phyloP scores from a whole-genome alignment of 2,113 vertebrate species.

The Petrocephalus zakoni region DNA sequence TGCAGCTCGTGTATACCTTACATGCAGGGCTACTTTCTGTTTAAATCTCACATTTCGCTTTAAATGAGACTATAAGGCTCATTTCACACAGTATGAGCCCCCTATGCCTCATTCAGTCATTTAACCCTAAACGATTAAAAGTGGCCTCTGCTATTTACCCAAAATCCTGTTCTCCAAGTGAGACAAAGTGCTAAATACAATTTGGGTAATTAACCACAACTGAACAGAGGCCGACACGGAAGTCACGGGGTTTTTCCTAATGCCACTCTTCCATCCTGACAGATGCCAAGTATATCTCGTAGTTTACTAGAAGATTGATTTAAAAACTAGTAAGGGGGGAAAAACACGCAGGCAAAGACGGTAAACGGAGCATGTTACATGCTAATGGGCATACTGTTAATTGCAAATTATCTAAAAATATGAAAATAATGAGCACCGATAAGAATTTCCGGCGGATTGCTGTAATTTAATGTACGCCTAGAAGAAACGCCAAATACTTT shows the following conservation, averaged over 20 bases:
- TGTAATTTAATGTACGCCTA: neutral
- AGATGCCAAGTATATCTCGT: neutral
- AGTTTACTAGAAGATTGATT: neutral
- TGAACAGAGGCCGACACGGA: neutral
- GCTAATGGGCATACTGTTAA: neutral
- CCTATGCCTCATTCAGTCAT: neutral
- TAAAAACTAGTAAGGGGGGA: neutral
- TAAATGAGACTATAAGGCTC: neutral
- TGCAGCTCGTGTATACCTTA: neutral
- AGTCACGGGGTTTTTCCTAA: neutral
- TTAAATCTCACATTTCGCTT: neutral
- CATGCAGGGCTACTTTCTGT: neutral
- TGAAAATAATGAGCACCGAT: neutral
- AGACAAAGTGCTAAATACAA: neutral
- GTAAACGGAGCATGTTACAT: neutral
- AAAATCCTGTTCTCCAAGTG: neutral
- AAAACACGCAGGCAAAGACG: neutral
- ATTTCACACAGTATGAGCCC: neutral
- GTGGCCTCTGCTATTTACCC: neutral
- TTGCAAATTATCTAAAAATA: neutral
- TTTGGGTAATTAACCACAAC: neutral
- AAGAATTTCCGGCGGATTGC: neutral
- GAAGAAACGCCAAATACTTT: neutral
- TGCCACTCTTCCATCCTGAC: neutral
- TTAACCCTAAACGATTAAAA: neutral